Percentiles rank a stretch among this genome's conserved stretches.
Conservation (phyloP, 1,140 invertebrate species). For the Procambarus clarkii region DNA sequence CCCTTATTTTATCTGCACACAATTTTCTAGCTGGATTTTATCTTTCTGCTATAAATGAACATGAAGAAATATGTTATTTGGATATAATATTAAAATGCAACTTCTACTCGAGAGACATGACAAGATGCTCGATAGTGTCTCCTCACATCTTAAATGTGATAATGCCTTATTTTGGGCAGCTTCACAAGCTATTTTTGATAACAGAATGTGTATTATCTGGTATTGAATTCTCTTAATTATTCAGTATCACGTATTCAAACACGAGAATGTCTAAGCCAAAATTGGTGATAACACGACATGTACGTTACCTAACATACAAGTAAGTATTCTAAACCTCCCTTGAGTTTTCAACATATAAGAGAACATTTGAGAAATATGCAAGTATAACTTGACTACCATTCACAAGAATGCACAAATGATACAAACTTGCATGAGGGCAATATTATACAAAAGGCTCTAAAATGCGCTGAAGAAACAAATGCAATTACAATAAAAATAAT, state of each 20-base stretch:
- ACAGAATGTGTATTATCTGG: background rate
- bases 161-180: conserved; percentile 30
- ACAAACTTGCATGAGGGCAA: conserved; percentile 6
- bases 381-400: background rate
- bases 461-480: conserved; percentile 26
- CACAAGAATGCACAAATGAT: conserved; percentile 1
- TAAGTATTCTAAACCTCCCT: background rate
- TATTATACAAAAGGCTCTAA: background rate
- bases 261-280: conserved; percentile 38
- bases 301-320: background rate
- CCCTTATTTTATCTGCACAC: conserved; percentile 3
- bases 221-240: conserved; percentile 20
- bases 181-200: conserved; percentile 13
- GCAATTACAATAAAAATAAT: conserved; percentile 31
- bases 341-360: background rate
- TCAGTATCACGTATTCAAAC: conserved; percentile 27
- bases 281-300: conserved; percentile 31
- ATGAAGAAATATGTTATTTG: background rate
- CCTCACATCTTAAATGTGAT: background rate
- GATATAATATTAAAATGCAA: background rate
- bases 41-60: conserved; percentile 10
- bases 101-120: conserved; percentile 16
- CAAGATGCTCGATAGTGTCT: background rate
- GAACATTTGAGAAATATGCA: background rate
- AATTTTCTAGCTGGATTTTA: conserved; percentile 2